Conservation (phyloP, 2,113 vertebrate species). For the Plecotus auritus region DNA sequence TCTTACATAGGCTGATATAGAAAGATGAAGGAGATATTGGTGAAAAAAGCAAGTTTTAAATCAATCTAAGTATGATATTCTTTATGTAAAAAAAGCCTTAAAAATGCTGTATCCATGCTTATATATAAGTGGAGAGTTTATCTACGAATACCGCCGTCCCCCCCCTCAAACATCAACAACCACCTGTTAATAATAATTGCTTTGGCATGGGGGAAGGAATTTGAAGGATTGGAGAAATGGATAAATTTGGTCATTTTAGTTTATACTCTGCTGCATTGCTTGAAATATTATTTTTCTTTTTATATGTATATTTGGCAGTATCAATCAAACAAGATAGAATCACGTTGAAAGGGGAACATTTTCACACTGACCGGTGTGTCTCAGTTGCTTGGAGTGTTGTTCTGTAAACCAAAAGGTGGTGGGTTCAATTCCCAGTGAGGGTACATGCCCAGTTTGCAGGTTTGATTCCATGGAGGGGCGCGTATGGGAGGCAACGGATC, state of each 20-base stretch:
- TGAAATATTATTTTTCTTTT: neutral
- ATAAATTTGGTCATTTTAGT: neutral
- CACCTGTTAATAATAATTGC: neutral
- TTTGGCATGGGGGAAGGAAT: neutral
- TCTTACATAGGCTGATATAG: neutral
- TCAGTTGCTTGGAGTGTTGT: neutral
- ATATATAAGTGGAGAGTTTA: neutral
- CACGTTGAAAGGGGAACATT: neutral
- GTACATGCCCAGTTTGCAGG: neutral
- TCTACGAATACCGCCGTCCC: neutral
- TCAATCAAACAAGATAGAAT: neutral
- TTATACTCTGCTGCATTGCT: neutral
- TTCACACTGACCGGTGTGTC: neutral
- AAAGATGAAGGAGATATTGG: neutral
- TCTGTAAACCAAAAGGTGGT: neutral
- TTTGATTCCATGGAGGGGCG: neutral
- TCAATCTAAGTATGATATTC: neutral
- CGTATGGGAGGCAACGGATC: neutral
- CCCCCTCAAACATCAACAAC: too few species aligned
- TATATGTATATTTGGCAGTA: neutral
- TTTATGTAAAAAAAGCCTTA: neutral
- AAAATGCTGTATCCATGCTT: neutral
- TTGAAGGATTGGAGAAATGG: neutral
- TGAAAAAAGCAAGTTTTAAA: neutral
- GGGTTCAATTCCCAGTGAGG: neutral